Conservation (phyloP, 2,113 vertebrate genomes). For the Melanerpes aurifrons region DNA sequence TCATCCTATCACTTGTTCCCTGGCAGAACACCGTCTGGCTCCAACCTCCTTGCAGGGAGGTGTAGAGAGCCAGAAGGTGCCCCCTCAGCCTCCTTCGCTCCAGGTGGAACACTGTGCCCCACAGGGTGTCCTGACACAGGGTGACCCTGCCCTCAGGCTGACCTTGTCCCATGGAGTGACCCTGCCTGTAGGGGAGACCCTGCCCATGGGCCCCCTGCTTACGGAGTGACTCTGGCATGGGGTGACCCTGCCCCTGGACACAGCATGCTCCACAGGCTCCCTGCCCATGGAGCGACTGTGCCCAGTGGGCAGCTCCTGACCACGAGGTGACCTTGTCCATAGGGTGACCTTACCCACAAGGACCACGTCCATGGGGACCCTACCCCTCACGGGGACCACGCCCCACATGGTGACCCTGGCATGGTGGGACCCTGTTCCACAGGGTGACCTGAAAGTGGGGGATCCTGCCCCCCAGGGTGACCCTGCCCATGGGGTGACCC, state of each 20-base stretch:
- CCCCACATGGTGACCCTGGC: background rate
- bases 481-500: background rate
- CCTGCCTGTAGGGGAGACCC: background rate
- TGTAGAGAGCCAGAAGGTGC: no score
- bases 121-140: no score
- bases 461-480: background rate
- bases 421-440: background rate
- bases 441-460: no score
- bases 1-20: no score
- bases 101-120: no score
- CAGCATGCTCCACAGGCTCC: background rate
- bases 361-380: background rate
- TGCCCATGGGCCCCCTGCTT: background rate
- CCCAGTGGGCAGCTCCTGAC: background rate
- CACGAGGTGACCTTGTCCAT: background rate
- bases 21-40: no score
- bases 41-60: no score
- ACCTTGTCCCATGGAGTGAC: background rate
- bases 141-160: background rate
- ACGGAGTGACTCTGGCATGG: no score
- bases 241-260: background rate
- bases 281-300: background rate
- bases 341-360: background rate
- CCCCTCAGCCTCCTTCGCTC: no score
- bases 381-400: background rate